These are phyloP conservation scores for Cheilosia impressa DNA, from an alignment of 2,888 invertebrate species.

Conservation along the genomic window DNA sequence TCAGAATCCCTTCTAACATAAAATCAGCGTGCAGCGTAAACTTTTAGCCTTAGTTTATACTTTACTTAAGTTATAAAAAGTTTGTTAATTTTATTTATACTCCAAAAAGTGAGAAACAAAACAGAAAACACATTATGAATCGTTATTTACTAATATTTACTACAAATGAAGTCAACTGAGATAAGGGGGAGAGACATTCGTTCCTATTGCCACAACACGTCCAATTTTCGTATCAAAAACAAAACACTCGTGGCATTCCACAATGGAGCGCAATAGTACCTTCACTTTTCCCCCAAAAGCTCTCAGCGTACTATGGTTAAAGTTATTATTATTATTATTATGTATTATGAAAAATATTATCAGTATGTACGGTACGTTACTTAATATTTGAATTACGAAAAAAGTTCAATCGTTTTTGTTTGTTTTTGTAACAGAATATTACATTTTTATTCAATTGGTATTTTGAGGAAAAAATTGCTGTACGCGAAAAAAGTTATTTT, in stretches of 20 bases:
- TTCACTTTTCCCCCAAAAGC: conserved; percentile 27
- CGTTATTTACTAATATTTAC: conserved; percentile 68
- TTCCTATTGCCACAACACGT: conserved; percentile 72
- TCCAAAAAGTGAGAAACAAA: conserved; percentile 30
- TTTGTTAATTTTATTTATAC: conserved; percentile 73
- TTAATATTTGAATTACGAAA: conserved; percentile 77
- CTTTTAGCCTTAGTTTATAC: conserved; percentile 86
- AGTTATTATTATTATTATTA: conserved; percentile 68
- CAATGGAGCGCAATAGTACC: conserved; percentile 64
- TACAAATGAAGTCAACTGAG: conserved; percentile 59
- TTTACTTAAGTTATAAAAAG: conserved; percentile 85
- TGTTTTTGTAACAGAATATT: conserved; percentile 33
- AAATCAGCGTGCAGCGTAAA: conserved; percentile 84
- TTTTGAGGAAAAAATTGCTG: conserved; percentile 50
- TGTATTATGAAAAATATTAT: conserved; percentile 69
- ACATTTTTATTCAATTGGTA: conserved; percentile 60
- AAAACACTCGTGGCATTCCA: conserved; percentile 63
- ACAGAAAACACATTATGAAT: conserved; percentile 35
- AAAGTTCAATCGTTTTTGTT: conserved; percentile 10
- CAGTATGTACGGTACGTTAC: conserved; percentile 82
- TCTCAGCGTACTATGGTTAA: conserved; percentile 59
- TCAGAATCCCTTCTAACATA: conserved; percentile 87
- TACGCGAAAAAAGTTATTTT: conserved; percentile 54
- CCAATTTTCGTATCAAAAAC: conserved; percentile 66
- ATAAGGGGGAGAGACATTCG: conserved; percentile 41